A percentile compares a stretch with the other conserved stretches of the same genome.
Conservation (phyloP, 2,888 invertebrate genomes). For the Colletes collaris region DNA sequence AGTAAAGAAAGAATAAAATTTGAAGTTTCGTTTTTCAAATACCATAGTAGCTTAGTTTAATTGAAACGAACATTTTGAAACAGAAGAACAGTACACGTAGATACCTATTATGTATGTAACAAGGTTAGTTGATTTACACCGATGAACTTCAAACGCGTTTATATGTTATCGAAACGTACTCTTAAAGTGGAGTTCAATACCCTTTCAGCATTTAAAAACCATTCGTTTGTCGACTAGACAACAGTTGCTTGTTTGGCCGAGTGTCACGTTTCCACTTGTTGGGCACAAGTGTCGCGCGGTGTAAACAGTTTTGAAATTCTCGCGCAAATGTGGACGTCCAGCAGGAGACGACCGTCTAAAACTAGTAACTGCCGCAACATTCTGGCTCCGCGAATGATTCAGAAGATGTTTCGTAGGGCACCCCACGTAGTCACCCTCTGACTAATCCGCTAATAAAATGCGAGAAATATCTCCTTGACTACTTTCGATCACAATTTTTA, state of each 20-base stretch:
- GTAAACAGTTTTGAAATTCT: constrained; percentile 53
- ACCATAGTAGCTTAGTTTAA: too few species aligned
- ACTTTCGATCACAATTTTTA: constrained; percentile 16
- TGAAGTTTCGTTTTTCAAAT: too few species aligned
- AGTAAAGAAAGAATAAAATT: too few species aligned
- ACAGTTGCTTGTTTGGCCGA: constrained; percentile 40
- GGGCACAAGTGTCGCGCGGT: constrained; percentile 35
- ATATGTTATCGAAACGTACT: constrained; percentile 20
- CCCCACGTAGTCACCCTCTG: constrained; percentile 66
- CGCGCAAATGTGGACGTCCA: constrained; percentile 19
- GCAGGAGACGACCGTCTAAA: constrained; percentile 36
- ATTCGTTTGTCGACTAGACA: constrained; percentile 31
- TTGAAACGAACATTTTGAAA: too few species aligned
- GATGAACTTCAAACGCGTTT: background rate
- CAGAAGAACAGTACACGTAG: too few species aligned
- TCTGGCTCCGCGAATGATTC: constrained; percentile 59
- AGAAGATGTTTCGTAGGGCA: constrained; percentile 67
- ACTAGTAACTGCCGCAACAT: constrained; percentile 46
- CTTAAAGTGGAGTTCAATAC: constrained; percentile 16
- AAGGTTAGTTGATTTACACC: too few species aligned
- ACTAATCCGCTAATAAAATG: constrained; percentile 66
- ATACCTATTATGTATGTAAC: too few species aligned
- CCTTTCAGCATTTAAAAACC: constrained; percentile 27
- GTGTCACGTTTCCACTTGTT: constrained; percentile 47
- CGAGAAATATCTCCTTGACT: constrained; percentile 22